Base-by-base conservation (phyloP, 2,113 vertebrate species). In the Triplophysa dalaica region DNA sequence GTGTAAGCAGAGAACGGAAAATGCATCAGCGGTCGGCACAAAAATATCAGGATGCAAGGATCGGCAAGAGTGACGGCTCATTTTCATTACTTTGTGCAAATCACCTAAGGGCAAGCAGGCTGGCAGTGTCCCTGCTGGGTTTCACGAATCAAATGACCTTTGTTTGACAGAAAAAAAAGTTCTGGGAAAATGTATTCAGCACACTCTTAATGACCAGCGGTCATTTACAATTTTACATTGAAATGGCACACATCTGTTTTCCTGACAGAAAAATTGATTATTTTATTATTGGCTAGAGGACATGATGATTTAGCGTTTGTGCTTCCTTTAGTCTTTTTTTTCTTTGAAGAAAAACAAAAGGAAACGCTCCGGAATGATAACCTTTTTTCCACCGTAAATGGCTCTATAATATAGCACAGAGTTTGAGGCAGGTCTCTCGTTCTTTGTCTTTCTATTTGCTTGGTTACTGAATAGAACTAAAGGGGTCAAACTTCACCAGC, bases 21-120 rank as follows among this genome's bases (percentile, higher is more conserved):
- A 85, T 81, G 82, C 65, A 88, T 88, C 89, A 86, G 81, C 77
- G 33, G 62, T 85, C 76, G 75, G 65, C 79, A 8, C 73, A 85
- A 91, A 89, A 91, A 92, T 87, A 82, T 87, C 86, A 89, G 92
- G 90, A 92, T 91, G 77, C 80, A 77, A 66, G 64, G 50, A 63
- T 4, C 56, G 22, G 84, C 81, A 60, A 78, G 54, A 84, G 82
- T 80, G 67, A 75, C 73, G 79, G 81, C 69, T 81, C 62, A 82
- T 86, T 80, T 85, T 83, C 70, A 80, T 73, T 33, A 75, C 24
- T 54, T 12, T 74, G 41, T 52, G 54, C 22, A 64, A 73, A 70
- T 48, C 21, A 83, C 24, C 12, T 41, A 65, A 60, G 62, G 14
- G 33, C 52, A 70, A 60, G 69, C 22, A 63, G 50, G 24, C 60